Percentiles rank a stretch among this genome's conserved stretches.
Evolutionary conservation across 2,888 invertebrate genomes (phyloP).

Genomic region (Erannis defoliaria): DNA sequence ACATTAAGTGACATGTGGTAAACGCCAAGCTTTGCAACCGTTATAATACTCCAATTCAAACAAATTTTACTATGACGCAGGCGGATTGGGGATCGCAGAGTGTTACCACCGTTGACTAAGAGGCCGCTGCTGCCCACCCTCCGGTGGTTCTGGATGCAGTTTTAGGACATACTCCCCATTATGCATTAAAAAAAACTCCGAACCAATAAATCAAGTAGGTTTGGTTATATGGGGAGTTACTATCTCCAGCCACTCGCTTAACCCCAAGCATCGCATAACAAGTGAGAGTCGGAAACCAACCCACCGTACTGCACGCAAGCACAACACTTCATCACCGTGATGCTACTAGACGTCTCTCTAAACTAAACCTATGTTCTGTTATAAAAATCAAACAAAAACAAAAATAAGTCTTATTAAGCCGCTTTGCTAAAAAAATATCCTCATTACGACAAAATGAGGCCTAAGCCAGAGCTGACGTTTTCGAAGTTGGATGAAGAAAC

Average conservation of each 20-base stretch:
- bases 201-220: background rate
- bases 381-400: background rate
- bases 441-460: slow-evolving; percentile 76
- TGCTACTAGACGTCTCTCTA: slow-evolving; percentile 48
- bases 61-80: too few relatives aligned
- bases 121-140: too few relatives aligned
- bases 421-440: background rate
- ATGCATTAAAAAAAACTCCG: background rate
- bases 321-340: slow-evolving; percentile 57
- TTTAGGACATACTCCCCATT: too few relatives aligned
- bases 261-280: background rate
- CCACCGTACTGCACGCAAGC: slow-evolving; percentile 59
- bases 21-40: too few relatives aligned
- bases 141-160: too few relatives aligned
- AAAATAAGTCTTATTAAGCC: background rate
- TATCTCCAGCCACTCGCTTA: slow-evolving; percentile 11
- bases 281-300: slow-evolving; percentile 66
- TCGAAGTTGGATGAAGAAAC: slow-evolving; percentile 87
- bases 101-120: too few relatives aligned
- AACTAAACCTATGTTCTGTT: slow-evolving; percentile 7
- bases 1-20: too few relatives aligned
- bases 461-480: slow-evolving; percentile 78
- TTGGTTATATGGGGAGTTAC: background rate
- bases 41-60: too few relatives aligned
- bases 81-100: too few relatives aligned